Evolutionary conservation across 92 coral and sea anemone species (phyloP).

Genomic region (Parazoanthus swiftii): DNA sequence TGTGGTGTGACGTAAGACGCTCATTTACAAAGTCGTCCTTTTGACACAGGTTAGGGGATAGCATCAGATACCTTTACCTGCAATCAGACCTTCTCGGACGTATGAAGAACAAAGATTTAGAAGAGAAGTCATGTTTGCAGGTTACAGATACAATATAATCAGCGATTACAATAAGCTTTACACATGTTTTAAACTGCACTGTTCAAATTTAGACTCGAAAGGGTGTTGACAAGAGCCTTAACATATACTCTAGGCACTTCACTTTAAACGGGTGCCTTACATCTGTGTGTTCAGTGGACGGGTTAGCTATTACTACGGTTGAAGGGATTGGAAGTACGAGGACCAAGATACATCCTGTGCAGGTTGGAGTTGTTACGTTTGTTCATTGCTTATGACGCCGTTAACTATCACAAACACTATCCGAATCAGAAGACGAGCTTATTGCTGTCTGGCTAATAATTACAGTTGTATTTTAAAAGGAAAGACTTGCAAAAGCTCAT

Average conservation of each 20-base stretch:
- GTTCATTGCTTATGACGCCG: background rate
- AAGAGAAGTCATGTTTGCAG: no score
- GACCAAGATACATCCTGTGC: constrained; percentile 69
- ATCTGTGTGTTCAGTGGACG: constrained; percentile 75
- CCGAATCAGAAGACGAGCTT: background rate
- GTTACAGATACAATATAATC: no score
- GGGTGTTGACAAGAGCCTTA: background rate
- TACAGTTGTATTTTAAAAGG: constrained; percentile 32
- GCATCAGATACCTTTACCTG: no score
- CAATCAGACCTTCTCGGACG: no score
- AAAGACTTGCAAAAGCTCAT: constrained; percentile 72
- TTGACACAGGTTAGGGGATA: no score
- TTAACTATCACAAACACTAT: background rate
- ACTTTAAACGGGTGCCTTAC: constrained; percentile 69
- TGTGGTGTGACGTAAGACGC: no score
- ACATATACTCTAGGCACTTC: constrained; percentile 43
- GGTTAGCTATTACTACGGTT: constrained; percentile 80
- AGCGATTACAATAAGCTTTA: no score
- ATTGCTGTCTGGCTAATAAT: no score
- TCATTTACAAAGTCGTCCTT: no score
- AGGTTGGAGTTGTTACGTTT: constrained; percentile 42
- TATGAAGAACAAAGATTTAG: no score
- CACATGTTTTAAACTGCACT: no score
- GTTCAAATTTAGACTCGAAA: no score
- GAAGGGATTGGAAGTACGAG: constrained; percentile 76